Conservation (phyloP, 2,113 vertebrate species). For the Crotalus tigris region DNA sequence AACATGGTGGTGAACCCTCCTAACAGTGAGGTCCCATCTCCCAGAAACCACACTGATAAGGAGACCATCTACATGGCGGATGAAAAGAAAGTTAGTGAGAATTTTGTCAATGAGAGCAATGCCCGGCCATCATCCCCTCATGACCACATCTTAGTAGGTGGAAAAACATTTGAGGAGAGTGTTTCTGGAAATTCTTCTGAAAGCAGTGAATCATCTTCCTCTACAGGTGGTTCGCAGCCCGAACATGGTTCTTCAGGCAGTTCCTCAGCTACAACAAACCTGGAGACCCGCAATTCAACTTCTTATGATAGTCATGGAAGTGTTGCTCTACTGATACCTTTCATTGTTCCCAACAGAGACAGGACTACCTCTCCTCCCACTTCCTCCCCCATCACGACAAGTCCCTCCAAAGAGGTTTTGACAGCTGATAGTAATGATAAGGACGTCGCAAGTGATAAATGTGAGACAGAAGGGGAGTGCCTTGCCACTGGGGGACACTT, state of each 20-base stretch:
- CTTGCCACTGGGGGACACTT: not conserved
- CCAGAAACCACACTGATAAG: not conserved
- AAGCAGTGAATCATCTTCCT: not conserved
- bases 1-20: not conserved
- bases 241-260: not conserved
- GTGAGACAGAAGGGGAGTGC: not conserved
- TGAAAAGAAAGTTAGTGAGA: not conserved
- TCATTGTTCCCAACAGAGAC: not conserved
- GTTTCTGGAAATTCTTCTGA: not conserved
- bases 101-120: too few species aligned
- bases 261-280: not conserved
- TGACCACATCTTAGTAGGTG: not conserved
- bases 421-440: not conserved
- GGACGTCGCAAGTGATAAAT: not conserved
- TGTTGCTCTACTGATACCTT: not conserved
- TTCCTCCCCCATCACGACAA: not conserved
- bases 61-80: accelerated
- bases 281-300: not conserved
- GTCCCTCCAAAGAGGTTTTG: not conserved
- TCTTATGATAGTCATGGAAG: not conserved
- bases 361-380: not conserved
- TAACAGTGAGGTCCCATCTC: not conserved
- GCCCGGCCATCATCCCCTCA: not conserved
- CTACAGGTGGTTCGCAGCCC: not conserved
- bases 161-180: not conserved